Percentiles rank a stretch among this genome's conserved stretches.
Conservation (phyloP, 37 sponge, comb jelly and placozoan genomes). For the Hexactinellida sp. region DNA sequence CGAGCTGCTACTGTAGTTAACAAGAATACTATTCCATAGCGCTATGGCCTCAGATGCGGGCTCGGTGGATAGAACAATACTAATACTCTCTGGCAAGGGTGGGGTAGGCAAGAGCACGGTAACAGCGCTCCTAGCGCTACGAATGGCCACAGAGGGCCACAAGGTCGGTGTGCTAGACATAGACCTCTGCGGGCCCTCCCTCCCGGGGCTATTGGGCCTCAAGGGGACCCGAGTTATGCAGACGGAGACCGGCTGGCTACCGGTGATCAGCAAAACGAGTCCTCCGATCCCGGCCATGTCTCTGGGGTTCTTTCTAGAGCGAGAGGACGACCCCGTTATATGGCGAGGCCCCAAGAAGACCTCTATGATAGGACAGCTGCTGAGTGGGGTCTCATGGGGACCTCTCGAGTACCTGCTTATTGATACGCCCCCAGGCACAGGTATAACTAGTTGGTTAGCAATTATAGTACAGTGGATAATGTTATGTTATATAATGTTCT, state of each 20-base stretch:
- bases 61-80: background rate
- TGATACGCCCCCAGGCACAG: slow-evolving; percentile 27
- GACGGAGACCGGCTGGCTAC: background rate
- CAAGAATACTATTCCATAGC: too few relatives aligned
- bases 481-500: too few relatives aligned
- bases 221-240: background rate
- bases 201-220: slow-evolving; percentile 20
- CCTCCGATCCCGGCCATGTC: slow-evolving; percentile 12
- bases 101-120: slow-evolving; percentile 32
- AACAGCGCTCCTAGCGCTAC: slow-evolving; percentile 18
- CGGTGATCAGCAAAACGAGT: background rate
- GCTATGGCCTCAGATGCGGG: background rate
- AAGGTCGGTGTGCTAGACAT: slow-evolving; percentile 28
- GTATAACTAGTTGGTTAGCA: too few relatives aligned
- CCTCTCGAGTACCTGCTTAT: slow-evolving; percentile 19
- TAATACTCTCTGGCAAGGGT: slow-evolving; percentile 21
- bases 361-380: slow-evolving; percentile 24
- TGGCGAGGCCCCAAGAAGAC: slow-evolving; percentile 34
- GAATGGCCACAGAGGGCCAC: slow-evolving; percentile 11
- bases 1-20: too few relatives aligned
- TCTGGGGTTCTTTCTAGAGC: slow-evolving; percentile 25
- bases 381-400: slow-evolving; percentile 28
- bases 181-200: slow-evolving; percentile 27
- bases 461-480: too few relatives aligned
- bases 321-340: slow-evolving; percentile 22